Conservation (phyloP, 2,113 vertebrate genomes). For the Halcyon senegalensis region DNA sequence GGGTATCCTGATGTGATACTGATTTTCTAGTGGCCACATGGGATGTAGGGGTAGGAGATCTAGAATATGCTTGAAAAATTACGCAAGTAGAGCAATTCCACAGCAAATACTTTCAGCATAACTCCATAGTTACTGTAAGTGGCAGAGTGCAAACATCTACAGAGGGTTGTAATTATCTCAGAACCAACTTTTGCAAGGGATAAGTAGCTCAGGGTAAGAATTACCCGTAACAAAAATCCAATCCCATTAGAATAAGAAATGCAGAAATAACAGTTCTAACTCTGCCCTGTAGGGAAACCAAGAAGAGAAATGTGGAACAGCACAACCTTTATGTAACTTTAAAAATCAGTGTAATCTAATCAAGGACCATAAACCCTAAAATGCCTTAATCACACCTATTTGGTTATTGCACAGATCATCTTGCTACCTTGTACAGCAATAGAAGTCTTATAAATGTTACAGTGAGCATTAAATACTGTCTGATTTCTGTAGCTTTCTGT, state of each 20-base stretch:
- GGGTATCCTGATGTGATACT: not conserved
- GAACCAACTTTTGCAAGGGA: not conserved
- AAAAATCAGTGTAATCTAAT: conserved; percentile 10
- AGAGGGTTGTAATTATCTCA: not conserved
- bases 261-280: not conserved
- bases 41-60: not conserved
- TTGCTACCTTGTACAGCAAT: not conserved
- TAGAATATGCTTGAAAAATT: not conserved
- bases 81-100: not conserved
- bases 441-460: not conserved
- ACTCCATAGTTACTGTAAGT: not conserved
- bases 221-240: conserved; percentile 6
- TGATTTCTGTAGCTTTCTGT: conserved; percentile 6
- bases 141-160: not conserved
- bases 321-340: not conserved
- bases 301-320: not conserved
- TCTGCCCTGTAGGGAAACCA: not conserved
- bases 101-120: not conserved
- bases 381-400: conserved; percentile 13
- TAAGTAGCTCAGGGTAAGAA: not conserved
- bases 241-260: not conserved
- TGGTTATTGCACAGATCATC: not conserved
- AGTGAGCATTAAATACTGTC: not conserved
- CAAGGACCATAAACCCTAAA: not conserved
- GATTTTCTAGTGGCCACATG: accelerated